These are phyloP conservation scores for Dryas iulia DNA, from an alignment of 1,140 invertebrate species.

Conservation along the genomic window DNA sequence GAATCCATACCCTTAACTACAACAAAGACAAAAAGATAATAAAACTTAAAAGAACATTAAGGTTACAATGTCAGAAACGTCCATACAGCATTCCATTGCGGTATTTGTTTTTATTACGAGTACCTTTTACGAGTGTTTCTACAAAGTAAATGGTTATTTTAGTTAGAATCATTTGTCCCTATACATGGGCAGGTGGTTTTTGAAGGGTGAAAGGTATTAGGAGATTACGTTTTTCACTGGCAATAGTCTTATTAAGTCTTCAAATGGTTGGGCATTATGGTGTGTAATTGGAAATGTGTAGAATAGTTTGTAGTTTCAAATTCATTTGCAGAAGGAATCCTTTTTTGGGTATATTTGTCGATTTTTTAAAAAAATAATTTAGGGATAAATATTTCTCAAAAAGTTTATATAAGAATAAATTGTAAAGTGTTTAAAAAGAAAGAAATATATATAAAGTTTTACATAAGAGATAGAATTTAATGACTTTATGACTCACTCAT, in stretches of 20 bases:
- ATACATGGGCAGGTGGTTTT: not conserved
- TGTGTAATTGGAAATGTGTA: not conserved
- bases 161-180: conserved; percentile 21
- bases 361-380: too few relatives aligned
- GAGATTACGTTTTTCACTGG: not conserved
- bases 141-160: conserved; percentile 16
- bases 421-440: too few relatives aligned
- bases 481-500: too few relatives aligned
- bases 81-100: conserved; percentile 20
- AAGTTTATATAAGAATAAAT: too few relatives aligned
- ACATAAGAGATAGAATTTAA: too few relatives aligned
- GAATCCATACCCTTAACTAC: too few relatives aligned
- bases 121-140: conserved; percentile 25
- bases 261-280: not conserved
- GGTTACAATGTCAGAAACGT: conserved; percentile 24
- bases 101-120: conserved; percentile 27
- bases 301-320: too few relatives aligned
- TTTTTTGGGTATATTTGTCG: too few relatives aligned
- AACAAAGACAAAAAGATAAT: not conserved
- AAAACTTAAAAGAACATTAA: not conserved
- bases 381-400: too few relatives aligned
- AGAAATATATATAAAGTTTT: too few relatives aligned
- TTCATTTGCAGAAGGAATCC: too few relatives aligned
- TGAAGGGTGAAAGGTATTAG: not conserved
- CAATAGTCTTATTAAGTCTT: not conserved